A percentile compares a stretch with the other conserved stretches of the same genome.
Evolutionary conservation across 2,113 vertebrate genomes (phyloP).

Genomic region (Lophotis ruficrista): DNA sequence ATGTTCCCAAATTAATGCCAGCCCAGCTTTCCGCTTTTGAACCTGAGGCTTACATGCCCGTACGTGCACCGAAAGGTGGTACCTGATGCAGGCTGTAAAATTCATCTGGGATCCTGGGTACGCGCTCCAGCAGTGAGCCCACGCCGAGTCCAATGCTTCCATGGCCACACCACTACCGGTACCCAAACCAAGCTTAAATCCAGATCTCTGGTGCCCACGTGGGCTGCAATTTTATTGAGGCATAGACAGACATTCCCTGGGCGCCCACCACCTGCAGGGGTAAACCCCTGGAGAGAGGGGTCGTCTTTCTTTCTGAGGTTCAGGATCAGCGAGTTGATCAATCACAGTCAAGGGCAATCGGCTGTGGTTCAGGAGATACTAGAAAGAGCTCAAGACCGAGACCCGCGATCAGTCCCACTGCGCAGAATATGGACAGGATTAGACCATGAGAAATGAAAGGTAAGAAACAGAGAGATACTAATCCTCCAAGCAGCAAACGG

Average conservation of each 20-base stretch:
- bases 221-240: neutral
- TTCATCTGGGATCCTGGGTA: slow-evolving; percentile 7
- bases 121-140: neutral
- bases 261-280: neutral
- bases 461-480: neutral
- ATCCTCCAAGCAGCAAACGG: neutral
- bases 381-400: neutral
- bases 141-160: neutral
- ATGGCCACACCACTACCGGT: neutral
- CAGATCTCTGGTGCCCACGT: neutral
- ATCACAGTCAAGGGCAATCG: neutral
- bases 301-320: neutral
- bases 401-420: accelerated
- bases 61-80: neutral
- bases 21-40: neutral
- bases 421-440: neutral
- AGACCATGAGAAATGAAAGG: neutral
- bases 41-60: neutral
- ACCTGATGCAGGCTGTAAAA: neutral
- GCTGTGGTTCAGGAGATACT: neutral
- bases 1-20: neutral
- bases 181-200: neutral
- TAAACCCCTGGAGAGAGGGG: neutral
- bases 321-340: neutral
- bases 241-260: neutral